phyloP scores from a whole-genome alignment of 2,113 vertebrate genomes.

The Gobio gobio region DNA sequence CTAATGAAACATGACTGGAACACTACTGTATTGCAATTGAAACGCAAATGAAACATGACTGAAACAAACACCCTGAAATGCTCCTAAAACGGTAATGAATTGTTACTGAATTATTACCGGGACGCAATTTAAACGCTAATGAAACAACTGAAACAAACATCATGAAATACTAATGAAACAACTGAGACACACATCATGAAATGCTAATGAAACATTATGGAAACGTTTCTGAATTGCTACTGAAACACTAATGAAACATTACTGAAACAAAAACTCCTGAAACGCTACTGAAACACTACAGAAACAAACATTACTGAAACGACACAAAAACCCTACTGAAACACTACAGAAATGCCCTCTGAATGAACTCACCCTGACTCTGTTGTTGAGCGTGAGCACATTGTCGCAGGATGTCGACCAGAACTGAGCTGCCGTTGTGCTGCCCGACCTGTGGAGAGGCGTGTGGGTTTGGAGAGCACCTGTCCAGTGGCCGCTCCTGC shows the following conservation, averaged over 20 bases:
- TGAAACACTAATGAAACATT: neutral
- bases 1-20: neutral
- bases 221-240: too few relatives aligned
- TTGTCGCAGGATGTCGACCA: slow-evolving; percentile 36
- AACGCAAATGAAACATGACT: neutral
- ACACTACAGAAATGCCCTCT: neutral
- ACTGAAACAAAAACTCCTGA: neutral
- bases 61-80: rapidly evolving
- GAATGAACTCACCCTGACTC: neutral
- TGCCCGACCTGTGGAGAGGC: slow-evolving; percentile 54
- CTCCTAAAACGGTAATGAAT: too few relatives aligned
- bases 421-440: neutral
- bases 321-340: neutral
- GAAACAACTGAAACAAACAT: neutral
- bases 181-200: neutral
- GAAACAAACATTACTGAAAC: neutral
- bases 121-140: too few relatives aligned
- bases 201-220: neutral
- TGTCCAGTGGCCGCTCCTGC: slow-evolving; percentile 6
- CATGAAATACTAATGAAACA: neutral
- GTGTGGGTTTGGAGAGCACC: slow-evolving; percentile 24
- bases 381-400: neutral
- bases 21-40: too few relatives aligned
- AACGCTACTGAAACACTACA: neutral
- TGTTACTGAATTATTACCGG: too few relatives aligned